phyloP scores from a whole-genome alignment of 2,888 invertebrate genomes.

The Antheraea assamensis region DNA sequence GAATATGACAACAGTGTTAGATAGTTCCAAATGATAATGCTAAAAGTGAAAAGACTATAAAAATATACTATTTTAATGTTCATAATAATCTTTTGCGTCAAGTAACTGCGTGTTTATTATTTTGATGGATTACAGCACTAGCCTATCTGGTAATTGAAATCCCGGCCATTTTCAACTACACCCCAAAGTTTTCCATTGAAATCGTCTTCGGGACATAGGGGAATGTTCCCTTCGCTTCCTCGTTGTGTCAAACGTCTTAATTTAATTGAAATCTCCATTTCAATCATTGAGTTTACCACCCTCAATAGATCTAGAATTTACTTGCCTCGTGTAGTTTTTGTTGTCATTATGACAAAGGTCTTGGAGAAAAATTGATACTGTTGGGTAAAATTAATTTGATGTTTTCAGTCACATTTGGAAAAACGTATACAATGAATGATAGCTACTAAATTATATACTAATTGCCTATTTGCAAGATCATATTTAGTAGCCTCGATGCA shows the following conservation, averaged over 20 bases:
- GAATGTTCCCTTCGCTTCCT: slow-evolving; percentile 28
- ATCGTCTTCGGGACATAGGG: slow-evolving; percentile 21
- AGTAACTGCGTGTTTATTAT: not conserved
- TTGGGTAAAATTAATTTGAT: not conserved
- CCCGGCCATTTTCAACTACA: slow-evolving; percentile 1
- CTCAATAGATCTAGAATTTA: slow-evolving; percentile 10
- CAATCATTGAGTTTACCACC: slow-evolving; percentile 62
- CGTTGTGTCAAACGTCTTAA: slow-evolving; percentile 54
- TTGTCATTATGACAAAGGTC: not conserved
- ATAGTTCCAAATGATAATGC: too few species aligned
- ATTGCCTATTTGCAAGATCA: not conserved
- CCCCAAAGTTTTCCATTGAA: slow-evolving; percentile 14
- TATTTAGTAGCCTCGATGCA: not conserved
- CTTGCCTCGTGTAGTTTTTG: not conserved
- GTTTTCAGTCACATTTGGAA: too few species aligned
- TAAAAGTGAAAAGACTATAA: not conserved
- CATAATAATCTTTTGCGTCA: not conserved
- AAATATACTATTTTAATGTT: not conserved
- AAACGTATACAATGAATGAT: too few species aligned
- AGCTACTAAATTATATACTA: not conserved
- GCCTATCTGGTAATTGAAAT: slow-evolving; percentile 1
- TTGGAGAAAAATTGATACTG: not conserved
- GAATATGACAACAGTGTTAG: too few species aligned
- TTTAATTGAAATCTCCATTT: slow-evolving; percentile 60
- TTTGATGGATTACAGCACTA: not conserved